Evolutionary conservation across 2,888 invertebrate species (phyloP), one percentile per base, ranked within the genome.

Genomic region (Coleophora deauratella): DNA sequence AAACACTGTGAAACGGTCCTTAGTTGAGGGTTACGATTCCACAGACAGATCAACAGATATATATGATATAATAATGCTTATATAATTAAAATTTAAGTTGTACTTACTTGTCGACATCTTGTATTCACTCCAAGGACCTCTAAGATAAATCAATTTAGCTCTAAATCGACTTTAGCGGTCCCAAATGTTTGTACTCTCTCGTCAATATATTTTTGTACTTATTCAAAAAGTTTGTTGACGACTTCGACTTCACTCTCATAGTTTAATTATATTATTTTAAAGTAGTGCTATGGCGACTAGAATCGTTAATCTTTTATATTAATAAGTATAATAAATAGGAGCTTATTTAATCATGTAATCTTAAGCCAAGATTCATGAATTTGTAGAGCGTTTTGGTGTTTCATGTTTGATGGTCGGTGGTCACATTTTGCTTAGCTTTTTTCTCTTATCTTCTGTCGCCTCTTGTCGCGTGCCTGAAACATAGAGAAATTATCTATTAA

Each of bases 231-330:
- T n/a, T n/a, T n/a, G 38, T 49, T 55, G 42, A 41, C 44, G 49
- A 55, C 45, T 51, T 51, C 59, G 50, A 51, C 50, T 54, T 58
- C 51, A 55, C 43, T 45, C 44, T 47, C 57, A 70, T 67, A 69
- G 55, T 52, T 63, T 72, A 76, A 69, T 72, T 75, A 68, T 70
- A 76, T 73, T 71, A 66, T 72, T 74, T 66, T 72, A 76, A 76
- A 72, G 21, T 75, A 80, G 79, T 81, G 81, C 81, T 81, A 76
- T 72, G 65, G 73, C 73, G 84, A 85, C 84, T 85, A 85, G 84
- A 85, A 75, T 85, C 74, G 84, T 84, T 71, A 62, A 31, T 33
- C 15, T 31, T 68, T 76, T 72, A 74, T 68, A 59, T 68, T 67
- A 40, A 72, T 72, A 71, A 70, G 65, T 77, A 72, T 61, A 75